Base-by-base conservation (phyloP, 1,140 invertebrate species). In the Idris sp. region DNA sequence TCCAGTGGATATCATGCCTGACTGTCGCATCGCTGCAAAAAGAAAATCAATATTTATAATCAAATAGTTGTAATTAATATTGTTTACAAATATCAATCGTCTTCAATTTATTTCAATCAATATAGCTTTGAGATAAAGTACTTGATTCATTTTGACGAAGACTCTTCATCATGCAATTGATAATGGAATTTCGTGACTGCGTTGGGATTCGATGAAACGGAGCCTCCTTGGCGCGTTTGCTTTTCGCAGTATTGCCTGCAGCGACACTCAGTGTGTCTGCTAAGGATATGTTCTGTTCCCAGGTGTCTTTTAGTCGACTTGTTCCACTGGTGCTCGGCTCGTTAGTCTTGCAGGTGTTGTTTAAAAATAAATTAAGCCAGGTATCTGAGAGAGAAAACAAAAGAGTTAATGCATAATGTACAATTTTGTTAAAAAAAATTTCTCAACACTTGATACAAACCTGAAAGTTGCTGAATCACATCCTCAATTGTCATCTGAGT, bases 231-330 rank as follows among this genome's bases (percentile, higher is more conserved):
- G 92, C 89, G 31, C 94, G 90, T 85, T 96, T 96, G 82, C 95
- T 94, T 85, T 94, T 94, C 26, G 93, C 93, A 2, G 92, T 93
- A 53, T 93, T 92, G 35, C 93, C 94, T 36, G 94, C 94, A 9
- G 93, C 93, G 18, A 94, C 90, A 59, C 92, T 93, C 2, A 96
- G 85, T 10, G 88, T 85, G 62, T 92, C 91, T 1, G 87, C 85
- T 28, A 90, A 84, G 5, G 89, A 86, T 49, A 90, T 81, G 25
- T 87, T 87, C 2, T 88, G 81, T 74, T 89, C 88, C 83, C 87
- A 86, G 3, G 83, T 71, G 13, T 90, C 89, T 35, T 83, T 81
- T 3, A 78, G 79, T 26, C 81, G 78, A 41, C 79, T 80, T 14
- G 73, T 68, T 36, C 78, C 81, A 36, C 65, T 85, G 6, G 83